Evolutionary conservation across 1,140 invertebrate species (phyloP).

Genomic region (Nymphalis io): DNA sequence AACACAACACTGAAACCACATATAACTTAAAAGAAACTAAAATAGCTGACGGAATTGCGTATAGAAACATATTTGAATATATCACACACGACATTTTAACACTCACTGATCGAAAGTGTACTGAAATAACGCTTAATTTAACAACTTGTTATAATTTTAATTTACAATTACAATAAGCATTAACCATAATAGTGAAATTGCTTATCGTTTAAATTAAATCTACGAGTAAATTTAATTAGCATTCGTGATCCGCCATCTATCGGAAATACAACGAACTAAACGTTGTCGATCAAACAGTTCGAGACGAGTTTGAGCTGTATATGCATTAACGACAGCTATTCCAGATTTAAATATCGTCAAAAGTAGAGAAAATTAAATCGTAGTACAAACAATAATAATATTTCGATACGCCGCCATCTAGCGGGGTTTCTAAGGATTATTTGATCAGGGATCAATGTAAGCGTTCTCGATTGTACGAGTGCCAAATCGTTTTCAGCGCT

Average conservation of each 20-base stretch:
- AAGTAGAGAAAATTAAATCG: constrained; percentile 21
- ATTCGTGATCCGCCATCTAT: constrained; percentile 16
- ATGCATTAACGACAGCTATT: constrained; percentile 6
- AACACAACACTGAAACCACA: too few relatives aligned
- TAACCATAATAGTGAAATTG: too few relatives aligned
- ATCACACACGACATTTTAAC: too few relatives aligned
- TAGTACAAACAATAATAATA: constrained; percentile 14
- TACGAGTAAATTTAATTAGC: neutral
- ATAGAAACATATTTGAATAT: too few relatives aligned
- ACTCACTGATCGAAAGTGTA: too few relatives aligned
- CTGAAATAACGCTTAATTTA: too few relatives aligned
- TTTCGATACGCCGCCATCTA: constrained; percentile 39
- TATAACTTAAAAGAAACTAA: too few relatives aligned
- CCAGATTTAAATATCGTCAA: constrained; percentile 11
- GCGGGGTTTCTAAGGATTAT: constrained; percentile 24
- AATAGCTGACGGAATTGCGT: too few relatives aligned
- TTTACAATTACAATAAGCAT: too few relatives aligned
- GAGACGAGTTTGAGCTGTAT: neutral
- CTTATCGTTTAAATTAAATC: too few relatives aligned
- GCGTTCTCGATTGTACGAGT: constrained; percentile 33
- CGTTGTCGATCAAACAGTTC: constrained; percentile 2
- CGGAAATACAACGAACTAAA: constrained; percentile 13
- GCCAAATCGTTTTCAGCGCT: constrained; percentile 20
- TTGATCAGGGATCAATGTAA: constrained; percentile 40
- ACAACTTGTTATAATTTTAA: too few relatives aligned